Base-by-base conservation (phyloP, 2,888 invertebrate genomes). In the Polietes domitor region DNA sequence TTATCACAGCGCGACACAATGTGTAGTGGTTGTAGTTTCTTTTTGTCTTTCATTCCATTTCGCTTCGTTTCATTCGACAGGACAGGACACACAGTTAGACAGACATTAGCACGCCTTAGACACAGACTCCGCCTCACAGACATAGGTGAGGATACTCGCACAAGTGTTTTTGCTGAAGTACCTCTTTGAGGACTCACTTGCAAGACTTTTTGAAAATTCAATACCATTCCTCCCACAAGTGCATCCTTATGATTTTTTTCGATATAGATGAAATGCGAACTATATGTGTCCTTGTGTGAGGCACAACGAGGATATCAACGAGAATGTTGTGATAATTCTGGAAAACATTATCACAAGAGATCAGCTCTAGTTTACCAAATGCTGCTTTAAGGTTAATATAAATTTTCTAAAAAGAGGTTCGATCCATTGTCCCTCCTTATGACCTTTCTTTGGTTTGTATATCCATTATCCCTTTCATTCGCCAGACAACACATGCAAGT, bases 1-100 rank as follows among this genome's bases (percentile, higher is more conserved):
- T 87, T 87, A 87, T 87, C 87, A 86, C 88, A 87, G 86, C 88
- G 82, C 78, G 84, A 84, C 84, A 82, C 21, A 77, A 83, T 77
- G 55, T 81, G 76, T 84, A 61, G 71, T 55, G 68, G 21, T 41
- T 76, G 79, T 47, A 70, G 47, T 50, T 68, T 75, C n/a, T 47
- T 41, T n/a, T n/a, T n/a, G n/a, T 9, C 43, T 63, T 83, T n/a
- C 32, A 32, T 43, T 76, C 12, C 6, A 19, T 32, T n/a, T n/a
- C n/a, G 21, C 75, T n/a, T n/a, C n/a, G n/a, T n/a, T n/a, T n/a
- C n/a, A n/a, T n/a, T 73, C 58, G 32, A 7, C 58, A 61, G 41
- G 55, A 65, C 47, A 15, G 37, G 37, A 37, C 37, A 37, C 65
- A 73, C 68, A 63, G 53, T 68, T 71, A 26, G 41, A 43, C 47